Conservation (phyloP, 1,140 invertebrate genomes). For the Protaetia brevitarsis region DNA sequence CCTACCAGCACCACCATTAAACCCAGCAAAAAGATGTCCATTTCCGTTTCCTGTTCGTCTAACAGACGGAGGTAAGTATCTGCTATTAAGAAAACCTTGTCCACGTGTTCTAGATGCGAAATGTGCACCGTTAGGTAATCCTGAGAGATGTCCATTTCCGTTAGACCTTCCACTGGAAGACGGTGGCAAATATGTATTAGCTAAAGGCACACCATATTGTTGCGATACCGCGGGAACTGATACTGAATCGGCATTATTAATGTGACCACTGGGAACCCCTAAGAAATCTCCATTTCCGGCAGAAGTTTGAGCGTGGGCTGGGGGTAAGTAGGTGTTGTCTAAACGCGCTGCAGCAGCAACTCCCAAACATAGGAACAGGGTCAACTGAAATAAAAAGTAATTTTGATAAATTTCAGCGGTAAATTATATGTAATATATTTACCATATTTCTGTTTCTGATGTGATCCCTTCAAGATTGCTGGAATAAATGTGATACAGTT, state of each 20-base stretch:
- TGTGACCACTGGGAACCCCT: not conserved
- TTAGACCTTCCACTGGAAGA: not conserved
- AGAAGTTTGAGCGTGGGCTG: not conserved
- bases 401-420: conserved; percentile 4
- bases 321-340: conserved; percentile 17
- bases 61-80: too few relatives aligned
- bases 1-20: not conserved
- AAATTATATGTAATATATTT: too few relatives aligned
- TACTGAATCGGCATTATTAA: not conserved
- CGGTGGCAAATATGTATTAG: not conserved
- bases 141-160: not conserved
- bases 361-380: not conserved
- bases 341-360: not conserved
- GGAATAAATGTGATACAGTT: too few relatives aligned
- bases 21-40: not conserved
- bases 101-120: too few relatives aligned
- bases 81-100: too few relatives aligned
- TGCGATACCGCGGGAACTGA: not conserved
- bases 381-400: not conserved
- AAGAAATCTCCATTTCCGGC: conserved; percentile 18
- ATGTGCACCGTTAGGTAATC: too few relatives aligned
- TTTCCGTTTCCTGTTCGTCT: not conserved
- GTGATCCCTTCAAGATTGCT: too few relatives aligned
- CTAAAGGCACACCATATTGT: not conserved
- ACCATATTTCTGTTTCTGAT: too few relatives aligned